phyloP scores from a whole-genome alignment of 2,797 vertebrate species.

The Sebastes minor region DNA sequence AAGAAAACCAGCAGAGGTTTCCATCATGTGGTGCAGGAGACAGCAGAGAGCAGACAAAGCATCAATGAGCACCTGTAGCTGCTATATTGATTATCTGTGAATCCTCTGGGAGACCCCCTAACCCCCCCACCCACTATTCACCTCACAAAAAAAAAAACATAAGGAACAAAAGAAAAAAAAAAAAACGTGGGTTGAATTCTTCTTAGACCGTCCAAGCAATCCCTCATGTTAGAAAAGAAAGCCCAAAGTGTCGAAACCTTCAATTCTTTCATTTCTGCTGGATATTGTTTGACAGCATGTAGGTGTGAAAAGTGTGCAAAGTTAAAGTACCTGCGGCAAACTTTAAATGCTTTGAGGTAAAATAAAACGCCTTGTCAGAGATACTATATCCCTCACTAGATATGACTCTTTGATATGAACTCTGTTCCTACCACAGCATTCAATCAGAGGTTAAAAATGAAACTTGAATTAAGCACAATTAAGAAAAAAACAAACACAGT shows the following conservation, averaged over 20 bases:
- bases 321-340: constrained; percentile 16
- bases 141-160: neutral
- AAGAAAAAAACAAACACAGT: neutral
- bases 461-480: neutral
- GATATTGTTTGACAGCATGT: constrained; percentile 36
- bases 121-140: constrained; percentile 24
- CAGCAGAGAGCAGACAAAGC: constrained; percentile 36
- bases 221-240: constrained; percentile 21
- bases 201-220: constrained; percentile 12
- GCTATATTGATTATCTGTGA: constrained; percentile 67
- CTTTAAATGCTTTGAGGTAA: constrained; percentile 9
- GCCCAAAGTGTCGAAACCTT: constrained; percentile 14
- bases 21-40: constrained; percentile 17
- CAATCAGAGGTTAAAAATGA: neutral
- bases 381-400: neutral
- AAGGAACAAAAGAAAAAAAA: constrained; percentile 14
- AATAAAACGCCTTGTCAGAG: neutral
- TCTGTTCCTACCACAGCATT: neutral
- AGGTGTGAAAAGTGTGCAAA: constrained; percentile 24
- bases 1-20: constrained; percentile 28
- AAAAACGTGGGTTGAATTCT: constrained; percentile 38
- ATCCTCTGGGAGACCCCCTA: constrained; percentile 34
- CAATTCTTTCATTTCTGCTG: constrained; percentile 24
- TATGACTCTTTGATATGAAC: neutral
- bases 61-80: constrained; percentile 46